Evolutionary conservation across 1,140 invertebrate genomes (phyloP).

Genomic region (Amyelois transitella): DNA sequence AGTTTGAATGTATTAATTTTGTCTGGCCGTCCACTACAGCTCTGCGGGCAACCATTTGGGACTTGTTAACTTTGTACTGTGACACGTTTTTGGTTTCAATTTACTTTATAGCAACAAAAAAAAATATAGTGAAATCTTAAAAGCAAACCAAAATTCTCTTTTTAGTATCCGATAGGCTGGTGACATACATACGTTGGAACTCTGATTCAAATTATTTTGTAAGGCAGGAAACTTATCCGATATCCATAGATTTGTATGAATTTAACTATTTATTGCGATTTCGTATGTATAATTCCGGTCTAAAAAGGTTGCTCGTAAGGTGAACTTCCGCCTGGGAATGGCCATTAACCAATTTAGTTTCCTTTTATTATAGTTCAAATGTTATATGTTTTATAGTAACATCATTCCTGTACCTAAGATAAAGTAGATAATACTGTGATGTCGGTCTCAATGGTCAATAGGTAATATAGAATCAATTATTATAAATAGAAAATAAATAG

Average conservation of each 20-base stretch:
- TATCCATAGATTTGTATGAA: no score
- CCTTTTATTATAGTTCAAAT: constrained; percentile 58
- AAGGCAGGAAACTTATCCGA: no score
- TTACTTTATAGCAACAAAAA: no score
- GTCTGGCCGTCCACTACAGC: background rate
- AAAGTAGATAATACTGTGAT: constrained; percentile 71
- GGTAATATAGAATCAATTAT: constrained; percentile 69
- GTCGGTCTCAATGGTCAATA: constrained; percentile 70
- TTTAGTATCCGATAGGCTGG: no score
- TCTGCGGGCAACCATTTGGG: background rate
- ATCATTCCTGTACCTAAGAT: constrained; percentile 73
- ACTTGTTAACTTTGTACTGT: background rate
- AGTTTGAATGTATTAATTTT: background rate
- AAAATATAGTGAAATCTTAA: no score
- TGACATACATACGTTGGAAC: no score
- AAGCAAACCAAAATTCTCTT: no score
- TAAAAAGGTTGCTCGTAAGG: background rate
- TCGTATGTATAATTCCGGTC: background rate
- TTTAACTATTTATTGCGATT: no score
- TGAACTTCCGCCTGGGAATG: constrained; percentile 43
- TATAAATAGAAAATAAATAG: constrained; percentile 45
- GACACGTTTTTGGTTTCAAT: no score
- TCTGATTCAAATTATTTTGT: no score
- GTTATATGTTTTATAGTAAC: constrained; percentile 56
- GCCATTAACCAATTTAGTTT: constrained; percentile 31